Conservation (phyloP, 2,113 vertebrate species). For the Protomyctophum bolini region DNA sequence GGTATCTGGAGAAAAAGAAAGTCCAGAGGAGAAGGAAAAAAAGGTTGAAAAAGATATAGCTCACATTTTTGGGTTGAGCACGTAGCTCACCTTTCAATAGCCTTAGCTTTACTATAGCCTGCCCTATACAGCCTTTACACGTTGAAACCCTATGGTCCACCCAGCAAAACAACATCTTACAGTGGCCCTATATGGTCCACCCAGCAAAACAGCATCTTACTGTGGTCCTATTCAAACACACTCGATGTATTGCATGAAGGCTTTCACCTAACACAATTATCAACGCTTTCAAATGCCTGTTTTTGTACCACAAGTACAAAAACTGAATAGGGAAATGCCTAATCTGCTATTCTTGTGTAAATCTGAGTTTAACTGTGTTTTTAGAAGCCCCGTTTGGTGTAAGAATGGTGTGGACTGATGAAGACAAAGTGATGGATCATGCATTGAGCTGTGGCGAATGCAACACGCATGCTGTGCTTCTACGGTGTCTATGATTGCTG, state of each 20-base stretch:
- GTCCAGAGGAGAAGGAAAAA: neutral
- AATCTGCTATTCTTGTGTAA: conserved; percentile 64
- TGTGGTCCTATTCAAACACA: conserved; percentile 1
- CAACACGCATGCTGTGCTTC: conserved; percentile 51
- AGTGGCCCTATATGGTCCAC: too few species aligned
- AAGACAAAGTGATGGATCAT: neutral
- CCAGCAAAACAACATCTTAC: too few species aligned
- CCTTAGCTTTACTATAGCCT: conserved; percentile 62
- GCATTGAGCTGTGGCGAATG: conserved; percentile 10
- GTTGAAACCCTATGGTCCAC: conserved; percentile 1
- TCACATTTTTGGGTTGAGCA: conserved; percentile 22
- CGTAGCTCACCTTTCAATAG: conserved; percentile 48
- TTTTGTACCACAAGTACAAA: conserved; percentile 25
- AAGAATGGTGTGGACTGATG: conserved; percentile 13
- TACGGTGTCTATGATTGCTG: conserved; percentile 49
- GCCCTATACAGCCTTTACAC: conserved; percentile 53
- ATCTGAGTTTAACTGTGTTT: conserved; percentile 31
- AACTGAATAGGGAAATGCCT: too few species aligned
- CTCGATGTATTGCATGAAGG: conserved; percentile 63
- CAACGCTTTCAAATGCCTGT: conserved; percentile 31
- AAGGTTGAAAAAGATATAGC: neutral
- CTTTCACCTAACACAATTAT: conserved; percentile 29
- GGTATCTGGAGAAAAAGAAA: neutral
- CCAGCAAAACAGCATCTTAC: too few species aligned
- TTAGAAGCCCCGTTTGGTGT: conserved; percentile 20